Evolutionary conservation across 2,113 vertebrate species (phyloP), one percentile per base, ranked within the genome.

Genomic region (Tychaedon coryphoeus): DNA sequence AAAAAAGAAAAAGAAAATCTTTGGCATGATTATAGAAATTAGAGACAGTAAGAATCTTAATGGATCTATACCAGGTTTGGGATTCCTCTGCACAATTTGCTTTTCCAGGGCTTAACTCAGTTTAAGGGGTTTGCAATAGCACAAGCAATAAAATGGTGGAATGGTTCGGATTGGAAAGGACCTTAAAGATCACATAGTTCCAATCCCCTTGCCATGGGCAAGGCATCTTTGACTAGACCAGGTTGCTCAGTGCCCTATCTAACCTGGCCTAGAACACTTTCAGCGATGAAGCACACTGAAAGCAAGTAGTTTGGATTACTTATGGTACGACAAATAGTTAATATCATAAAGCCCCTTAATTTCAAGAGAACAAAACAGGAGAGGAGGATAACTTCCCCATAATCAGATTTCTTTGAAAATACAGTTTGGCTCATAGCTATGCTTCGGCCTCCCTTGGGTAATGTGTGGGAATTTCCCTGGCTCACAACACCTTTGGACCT

Each of bases 391-490:
- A 36, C 43, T 85, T 91, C 40, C 38, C 80, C 23, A 33, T 89
- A 91, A 94, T 53, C 75, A 54, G 24, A 19, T 57, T 93, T 89
- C 45, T 67, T 34, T 74, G 78, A 91, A 88, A 93, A 94, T 29
- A 92, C 14, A 70, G 56, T 80, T 71, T 73, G 64, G n/a, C n/a
- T 70, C 38, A 29, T 74, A 69, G 29, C 65, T 89, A 34, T 14
- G 7, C 22, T 77, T 89, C 76, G 43, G 31, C 18, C 36, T 91
- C 62, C 54, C 45, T n/a, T 36, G 14, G 23, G 57, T 74, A 64
- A 89, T 0, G 2, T 31, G 16, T 42, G 14, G 51, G 23, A 84
- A 66, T 14, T 58, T 83, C 67, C 54, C 69, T 38, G 33, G 12
- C 42, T 69, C 31, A 38, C n/a, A 77, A 23, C 19, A 28, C 18